Evolutionary conservation across 1,140 invertebrate species (phyloP), one percentile per base, ranked within the genome.

Genomic region (Aphelinus atriplicis): DNA sequence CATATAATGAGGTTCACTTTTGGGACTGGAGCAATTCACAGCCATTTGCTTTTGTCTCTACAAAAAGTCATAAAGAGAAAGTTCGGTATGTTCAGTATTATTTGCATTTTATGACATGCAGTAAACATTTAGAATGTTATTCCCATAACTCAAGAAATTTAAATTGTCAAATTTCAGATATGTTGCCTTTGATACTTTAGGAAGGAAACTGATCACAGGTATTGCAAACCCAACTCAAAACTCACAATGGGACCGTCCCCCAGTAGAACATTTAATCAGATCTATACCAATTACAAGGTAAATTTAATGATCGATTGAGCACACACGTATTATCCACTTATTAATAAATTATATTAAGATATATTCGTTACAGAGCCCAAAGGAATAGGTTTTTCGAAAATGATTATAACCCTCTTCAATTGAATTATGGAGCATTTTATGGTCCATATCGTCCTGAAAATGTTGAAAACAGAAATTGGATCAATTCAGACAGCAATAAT

Each of bases 1-100:
- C 94, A 1, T 92, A 90, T 80, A 96, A 96, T 89, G 92, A 94
- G 84, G 88, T 97, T 26, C 93, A 95, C 84, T 96, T 97, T 86
- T 97, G 95, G 96, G 94, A 97, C 82, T 97, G 95, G 96, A 93
- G 91, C 82, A 89, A 92, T 78, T 89, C 92, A 0, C 89, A 93
- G 80, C 95, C 95, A 0, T 95, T 95, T 84, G 92, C 92, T 56
- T 90, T 92, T 81, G 90, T 92, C 67, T 88, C 89, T 43, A 94
- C 93, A 57, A 90, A 89, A 76, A 92, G 90, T 83, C 89, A 91
- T 26, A 92, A 92, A 83, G 93, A 95, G 86, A 95, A 94, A 92
- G 93, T 95, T 79, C 90, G 92, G 92, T 93, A 87, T 80, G 86
- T 84, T 73, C 65, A 63, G 50, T 69, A 64, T 51, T 66, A 64